A percentile compares a stretch with the other conserved stretches of the same genome.
Evolutionary conservation across 2,113 vertebrate species (phyloP).

Genomic region (Salvelinus fontinalis): DNA sequence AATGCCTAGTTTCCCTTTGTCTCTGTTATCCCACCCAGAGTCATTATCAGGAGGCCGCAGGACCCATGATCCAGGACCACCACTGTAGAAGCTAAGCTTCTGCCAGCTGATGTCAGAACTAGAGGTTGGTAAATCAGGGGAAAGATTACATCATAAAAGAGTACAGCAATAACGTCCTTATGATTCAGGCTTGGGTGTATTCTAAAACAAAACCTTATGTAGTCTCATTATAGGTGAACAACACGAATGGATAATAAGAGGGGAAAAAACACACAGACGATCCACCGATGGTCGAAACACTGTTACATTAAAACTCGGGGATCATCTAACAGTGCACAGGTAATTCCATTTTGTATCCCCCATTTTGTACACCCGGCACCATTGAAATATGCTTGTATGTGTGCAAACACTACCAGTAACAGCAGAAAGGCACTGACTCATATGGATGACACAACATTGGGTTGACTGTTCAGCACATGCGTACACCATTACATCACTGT

Average conservation of each 20-base stretch:
- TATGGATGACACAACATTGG: slow-evolving; percentile 46
- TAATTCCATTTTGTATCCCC: background rate
- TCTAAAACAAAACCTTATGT: background rate
- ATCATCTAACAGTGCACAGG: background rate
- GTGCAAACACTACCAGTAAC: background rate
- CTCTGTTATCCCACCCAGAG: slow-evolving; percentile 26
- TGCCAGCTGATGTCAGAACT: background rate
- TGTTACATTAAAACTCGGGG: background rate
- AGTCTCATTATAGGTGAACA: slow-evolving; percentile 3
- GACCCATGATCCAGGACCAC: background rate
- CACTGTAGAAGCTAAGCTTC: slow-evolving; percentile 17
- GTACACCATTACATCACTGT: slow-evolving; percentile 60
- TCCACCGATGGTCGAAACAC: background rate
- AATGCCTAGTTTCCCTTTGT: slow-evolving; percentile 16
- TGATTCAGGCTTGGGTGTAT: background rate
- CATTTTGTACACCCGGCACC: background rate
- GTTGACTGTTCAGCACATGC: slow-evolving; percentile 53
- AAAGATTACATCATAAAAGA: slow-evolving; percentile 20
- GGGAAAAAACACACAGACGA: background rate
- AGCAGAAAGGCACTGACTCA: background rate
- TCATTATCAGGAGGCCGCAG: slow-evolving; percentile 17
- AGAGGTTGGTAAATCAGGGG: slow-evolving; percentile 2
- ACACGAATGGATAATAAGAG: background rate
- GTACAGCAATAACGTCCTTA: slow-evolving; percentile 4
- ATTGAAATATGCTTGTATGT: background rate